Percentiles rank a stretch among this genome's conserved stretches.
These are phyloP conservation scores for Lepidochrysops patricia DNA, from an alignment of 2,888 invertebrate species.

Conservation along the genomic window DNA sequence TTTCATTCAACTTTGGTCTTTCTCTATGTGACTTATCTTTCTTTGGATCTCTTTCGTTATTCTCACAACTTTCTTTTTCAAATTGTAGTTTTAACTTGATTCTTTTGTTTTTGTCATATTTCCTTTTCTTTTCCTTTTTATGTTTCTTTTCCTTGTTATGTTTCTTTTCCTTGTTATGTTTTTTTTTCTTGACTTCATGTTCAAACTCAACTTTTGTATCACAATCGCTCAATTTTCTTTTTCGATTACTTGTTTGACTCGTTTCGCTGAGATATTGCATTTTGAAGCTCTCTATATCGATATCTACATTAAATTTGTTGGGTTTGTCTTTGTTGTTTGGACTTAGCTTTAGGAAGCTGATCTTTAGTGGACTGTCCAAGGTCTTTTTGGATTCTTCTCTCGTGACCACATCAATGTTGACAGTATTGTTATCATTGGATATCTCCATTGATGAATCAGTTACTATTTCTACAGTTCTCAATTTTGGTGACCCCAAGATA, in stretches of 20 bases:
- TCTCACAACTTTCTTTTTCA: not conserved
- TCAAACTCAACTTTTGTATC: not conserved
- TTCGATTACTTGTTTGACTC: not conserved
- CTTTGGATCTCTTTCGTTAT: not conserved
- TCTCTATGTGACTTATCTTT: not conserved
- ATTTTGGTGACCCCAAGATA: slow-evolving; percentile 24
- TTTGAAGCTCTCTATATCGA: slow-evolving; percentile 53
- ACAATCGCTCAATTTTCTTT: not conserved
- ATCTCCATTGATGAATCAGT: slow-evolving; percentile 49
- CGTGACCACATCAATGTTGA: slow-evolving; percentile 38
- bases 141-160: not conserved
- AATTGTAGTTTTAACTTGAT: not conserved
- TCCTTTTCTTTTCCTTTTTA: not conserved
- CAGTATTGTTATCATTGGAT: slow-evolving; percentile 37
- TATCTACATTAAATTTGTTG: slow-evolving; percentile 31
- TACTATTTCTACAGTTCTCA: slow-evolving; percentile 38
- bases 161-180: not conserved
- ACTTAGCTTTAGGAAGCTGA: slow-evolving; percentile 21
- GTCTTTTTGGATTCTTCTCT: slow-evolving; percentile 17
- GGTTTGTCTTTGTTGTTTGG: slow-evolving; percentile 30
- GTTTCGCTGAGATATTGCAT: slow-evolving; percentile 44
- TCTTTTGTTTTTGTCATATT: not conserved
- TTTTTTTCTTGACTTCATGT: not conserved
- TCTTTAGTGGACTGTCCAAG: slow-evolving; percentile 26
- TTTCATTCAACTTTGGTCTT: slow-evolving; percentile 10